Evolutionary conservation across 1,140 invertebrate species (phyloP), one percentile per base, ranked within the genome.

Genomic region (Caligus rogercresseyi): DNA sequence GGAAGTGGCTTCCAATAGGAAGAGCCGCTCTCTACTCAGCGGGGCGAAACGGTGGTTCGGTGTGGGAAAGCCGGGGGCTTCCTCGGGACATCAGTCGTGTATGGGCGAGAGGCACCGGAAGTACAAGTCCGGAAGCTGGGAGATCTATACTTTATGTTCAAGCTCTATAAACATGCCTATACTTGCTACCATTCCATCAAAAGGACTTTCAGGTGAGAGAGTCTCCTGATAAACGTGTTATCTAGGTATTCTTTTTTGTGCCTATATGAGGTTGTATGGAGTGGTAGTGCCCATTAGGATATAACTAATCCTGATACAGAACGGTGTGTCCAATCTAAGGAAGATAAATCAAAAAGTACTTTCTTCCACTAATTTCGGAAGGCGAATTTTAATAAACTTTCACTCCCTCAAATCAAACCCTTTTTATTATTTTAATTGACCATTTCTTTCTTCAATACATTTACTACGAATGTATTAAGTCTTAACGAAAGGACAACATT

Each of bases 71-170:
- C 65, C 66, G 1, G 67, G 63, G 21, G 54, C 63, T 55, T 60
- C 54, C 16, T 16, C 58, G 65, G 63, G 1, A 69, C 66, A 51
- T 65, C 64, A 24, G 68, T 69, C 23, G 62, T 67, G 24, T 93
- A 94, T 72, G 81, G 84, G 18, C 75, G 76, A 26, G 92, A 96
- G 72, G 89, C 92, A 4, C 82, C 87, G 2, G 95, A 98, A 75
- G 76, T 98, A 51, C 92, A 97, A 71, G 79, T 92, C 21, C 78
- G 94, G 64, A 82, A 90, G 63, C 72, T 98, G 31, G 95, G 86
- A 3, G 95, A 99, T 74, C 74, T 98, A 0, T 92, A 89, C 72
- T 97, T 98, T 71, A 83, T 98, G 79, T 92, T 98, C 72, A 88
- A 91, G 11, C 83, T 94, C 68, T 98, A 97, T 75, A 81, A 84